Conservation (phyloP, 2,888 invertebrate genomes). For the Amphipyra berbera region DNA sequence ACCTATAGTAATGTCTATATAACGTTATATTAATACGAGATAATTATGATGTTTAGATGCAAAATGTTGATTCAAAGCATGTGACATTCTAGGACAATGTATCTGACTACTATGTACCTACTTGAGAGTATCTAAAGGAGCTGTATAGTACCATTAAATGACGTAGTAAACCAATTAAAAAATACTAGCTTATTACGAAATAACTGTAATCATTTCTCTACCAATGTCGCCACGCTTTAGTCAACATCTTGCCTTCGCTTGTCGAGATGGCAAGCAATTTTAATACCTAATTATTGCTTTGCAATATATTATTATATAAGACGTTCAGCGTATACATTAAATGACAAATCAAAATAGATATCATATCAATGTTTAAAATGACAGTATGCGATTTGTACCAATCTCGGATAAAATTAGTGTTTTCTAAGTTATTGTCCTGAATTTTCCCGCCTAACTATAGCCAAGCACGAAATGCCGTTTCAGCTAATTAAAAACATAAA, state of each 20-base stretch:
- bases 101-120: background rate
- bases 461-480: conserved; percentile 40
- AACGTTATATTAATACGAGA: conserved; percentile 53
- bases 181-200: background rate
- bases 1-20: conserved; percentile 56
- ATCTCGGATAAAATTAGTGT: conserved; percentile 31
- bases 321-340: conserved; percentile 53
- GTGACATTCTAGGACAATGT: background rate
- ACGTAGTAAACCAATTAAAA: background rate
- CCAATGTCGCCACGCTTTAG: conserved; percentile 16
- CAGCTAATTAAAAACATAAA: conserved; percentile 33
- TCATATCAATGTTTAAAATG: conserved; percentile 56
- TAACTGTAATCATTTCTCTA: background rate
- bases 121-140: background rate
- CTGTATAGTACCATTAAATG: background rate
- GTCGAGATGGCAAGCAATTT: conserved; percentile 41
- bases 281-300: conserved; percentile 54
- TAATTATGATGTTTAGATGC: conserved; percentile 51
- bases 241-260: conserved; percentile 36
- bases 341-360: conserved; percentile 52
- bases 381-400: conserved; percentile 52
- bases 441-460: conserved; percentile 42
- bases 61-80: conserved; percentile 32
- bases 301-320: conserved; percentile 51
- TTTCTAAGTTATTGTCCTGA: conserved; percentile 33